phyloP scores from a whole-genome alignment of 2,888 invertebrate species.

The Drosophila mettleri region DNA sequence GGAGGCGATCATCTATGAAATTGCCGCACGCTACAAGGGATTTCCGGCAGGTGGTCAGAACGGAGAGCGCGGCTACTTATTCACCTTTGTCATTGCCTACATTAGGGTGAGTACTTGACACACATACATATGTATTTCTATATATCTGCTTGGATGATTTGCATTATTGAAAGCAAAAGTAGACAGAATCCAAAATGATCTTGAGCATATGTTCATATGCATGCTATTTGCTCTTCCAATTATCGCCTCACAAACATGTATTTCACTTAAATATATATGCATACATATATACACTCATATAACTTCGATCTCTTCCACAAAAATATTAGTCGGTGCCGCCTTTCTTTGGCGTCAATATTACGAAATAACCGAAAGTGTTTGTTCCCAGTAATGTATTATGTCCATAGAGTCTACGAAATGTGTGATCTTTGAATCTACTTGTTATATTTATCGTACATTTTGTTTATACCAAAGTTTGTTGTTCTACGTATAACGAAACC shows the following conservation, averaged over 20 bases:
- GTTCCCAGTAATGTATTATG: not conserved
- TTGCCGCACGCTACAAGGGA: conserved; percentile 92
- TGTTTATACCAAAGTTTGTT: not conserved
- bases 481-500: not conserved
- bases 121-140: not conserved
- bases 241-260: not conserved
- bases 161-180: not conserved
- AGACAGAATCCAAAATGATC: not conserved
- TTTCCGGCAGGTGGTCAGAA: conserved; percentile 96
- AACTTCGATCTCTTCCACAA: not conserved
- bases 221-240: not conserved
- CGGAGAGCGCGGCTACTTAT: conserved; percentile 96
- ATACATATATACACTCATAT: not conserved
- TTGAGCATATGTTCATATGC: not conserved
- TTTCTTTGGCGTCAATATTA: not conserved
- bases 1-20: conserved; percentile 91
- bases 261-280: not conserved
- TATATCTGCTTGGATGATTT: not conserved
- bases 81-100: conserved; percentile 99
- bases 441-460: not conserved
- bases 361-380: not conserved
- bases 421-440: not conserved
- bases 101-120: conserved; percentile 90
- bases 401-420: not conserved
- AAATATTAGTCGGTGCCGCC: not conserved